phyloP scores from a whole-genome alignment of 2,797 vertebrate genomes.

The Vultur gryphus region DNA sequence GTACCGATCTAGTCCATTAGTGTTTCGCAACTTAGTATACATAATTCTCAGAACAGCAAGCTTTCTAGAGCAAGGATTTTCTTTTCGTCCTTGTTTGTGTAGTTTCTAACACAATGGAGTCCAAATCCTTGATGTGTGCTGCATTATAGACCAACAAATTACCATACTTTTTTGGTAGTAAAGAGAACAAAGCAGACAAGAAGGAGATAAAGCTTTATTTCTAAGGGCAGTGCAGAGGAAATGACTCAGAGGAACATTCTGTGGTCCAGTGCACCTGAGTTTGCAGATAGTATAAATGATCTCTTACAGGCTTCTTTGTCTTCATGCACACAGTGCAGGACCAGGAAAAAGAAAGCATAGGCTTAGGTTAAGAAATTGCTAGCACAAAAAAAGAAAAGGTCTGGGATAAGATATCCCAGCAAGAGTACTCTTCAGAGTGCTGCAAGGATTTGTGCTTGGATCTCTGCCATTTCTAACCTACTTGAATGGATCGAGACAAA shows the following conservation, averaged over 20 bases:
- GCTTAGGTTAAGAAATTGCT: not conserved
- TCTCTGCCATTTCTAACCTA: not conserved
- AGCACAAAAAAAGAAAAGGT: not conserved
- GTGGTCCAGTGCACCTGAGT: not conserved
- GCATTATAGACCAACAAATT: not conserved
- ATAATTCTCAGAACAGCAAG: not conserved
- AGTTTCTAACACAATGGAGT: not conserved
- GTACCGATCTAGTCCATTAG: not conserved
- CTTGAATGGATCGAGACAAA: not conserved
- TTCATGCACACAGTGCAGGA: not conserved
- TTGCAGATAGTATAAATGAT: constrained; percentile 4
- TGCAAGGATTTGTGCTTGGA: not conserved
- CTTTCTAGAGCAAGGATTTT: not conserved
- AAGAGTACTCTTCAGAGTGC: not conserved
- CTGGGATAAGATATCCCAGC: not conserved
- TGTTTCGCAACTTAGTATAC: not conserved
- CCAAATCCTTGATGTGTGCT: not conserved
- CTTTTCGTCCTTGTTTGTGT: not conserved
- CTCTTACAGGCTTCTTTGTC: not conserved
- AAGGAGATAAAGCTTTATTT: not conserved
- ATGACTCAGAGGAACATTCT: not conserved
- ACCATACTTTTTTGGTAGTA: not conserved
- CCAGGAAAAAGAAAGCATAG: not conserved
- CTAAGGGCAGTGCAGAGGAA: not conserved
- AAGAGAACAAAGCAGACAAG: not conserved